Conservation (phyloP, 2,113 vertebrate species). For the Poeciliopsis occidentalis region DNA sequence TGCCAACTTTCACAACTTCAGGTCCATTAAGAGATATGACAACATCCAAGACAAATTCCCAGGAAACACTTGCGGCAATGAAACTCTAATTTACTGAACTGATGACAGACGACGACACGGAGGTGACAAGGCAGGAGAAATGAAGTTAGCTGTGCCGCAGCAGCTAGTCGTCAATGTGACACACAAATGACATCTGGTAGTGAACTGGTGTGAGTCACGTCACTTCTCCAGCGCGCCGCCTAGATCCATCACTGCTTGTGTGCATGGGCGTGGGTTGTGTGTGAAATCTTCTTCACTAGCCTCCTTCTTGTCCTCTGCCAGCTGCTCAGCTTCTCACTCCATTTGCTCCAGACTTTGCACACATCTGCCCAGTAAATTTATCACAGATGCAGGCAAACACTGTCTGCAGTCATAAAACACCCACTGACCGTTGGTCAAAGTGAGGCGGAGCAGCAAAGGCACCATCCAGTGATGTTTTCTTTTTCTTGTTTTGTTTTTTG, state of each 20-base stretch:
- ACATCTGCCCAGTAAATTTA: slow-evolving; percentile 75
- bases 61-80: slow-evolving; percentile 46
- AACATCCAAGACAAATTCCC: slow-evolving; percentile 56
- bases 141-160: slow-evolving; percentile 53
- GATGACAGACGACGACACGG: slow-evolving; percentile 66
- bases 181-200: slow-evolving; percentile 64
- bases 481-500: no score
- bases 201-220: slow-evolving; percentile 67
- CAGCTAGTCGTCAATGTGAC: slow-evolving; percentile 54
- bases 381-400: slow-evolving; percentile 25
- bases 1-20: slow-evolving; percentile 50
- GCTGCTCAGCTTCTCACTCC: slow-evolving; percentile 79
- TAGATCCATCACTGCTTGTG: slow-evolving; percentile 37
- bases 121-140: slow-evolving; percentile 58
- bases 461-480: background rate
- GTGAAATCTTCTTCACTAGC: slow-evolving; percentile 54
- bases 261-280: slow-evolving; percentile 7
- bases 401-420: slow-evolving; percentile 18
- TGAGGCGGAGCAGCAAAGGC: slow-evolving; percentile 15
- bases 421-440: slow-evolving; percentile 25
- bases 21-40: slow-evolving; percentile 58
- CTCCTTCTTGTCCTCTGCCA: slow-evolving; percentile 70
- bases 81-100: slow-evolving; percentile 60
- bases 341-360: slow-evolving; percentile 80
- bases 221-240: slow-evolving; percentile 31